Conservation (phyloP, 2,797 vertebrate species). For the Xiphorhynchus erythropygius region DNA sequence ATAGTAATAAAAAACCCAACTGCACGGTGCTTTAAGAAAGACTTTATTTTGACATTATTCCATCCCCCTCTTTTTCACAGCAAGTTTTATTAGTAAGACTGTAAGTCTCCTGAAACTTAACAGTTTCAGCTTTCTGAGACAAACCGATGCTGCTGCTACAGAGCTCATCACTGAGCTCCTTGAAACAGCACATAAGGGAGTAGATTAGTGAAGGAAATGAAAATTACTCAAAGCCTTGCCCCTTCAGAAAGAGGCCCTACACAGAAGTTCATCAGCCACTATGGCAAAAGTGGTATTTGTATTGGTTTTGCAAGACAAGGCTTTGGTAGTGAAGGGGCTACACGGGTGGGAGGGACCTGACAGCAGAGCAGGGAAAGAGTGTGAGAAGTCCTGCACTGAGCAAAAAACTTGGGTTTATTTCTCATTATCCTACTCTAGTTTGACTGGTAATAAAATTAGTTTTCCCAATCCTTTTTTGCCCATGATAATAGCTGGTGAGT, state of each 20-base stretch:
- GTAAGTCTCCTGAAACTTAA: slow-evolving; percentile 21
- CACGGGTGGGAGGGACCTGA: background rate
- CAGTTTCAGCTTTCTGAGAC: background rate
- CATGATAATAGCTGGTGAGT: accelerated
- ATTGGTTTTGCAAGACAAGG: background rate
- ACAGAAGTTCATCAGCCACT: background rate
- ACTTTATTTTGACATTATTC: slow-evolving; percentile 65
- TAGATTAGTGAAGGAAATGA: background rate
- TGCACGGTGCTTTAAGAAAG: slow-evolving; percentile 19
- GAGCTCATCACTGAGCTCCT: background rate
- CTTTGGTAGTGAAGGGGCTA: background rate
- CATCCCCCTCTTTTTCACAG: slow-evolving; percentile 41
- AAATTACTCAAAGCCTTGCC: background rate
- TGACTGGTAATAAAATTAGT: background rate
- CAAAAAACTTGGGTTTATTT: background rate
- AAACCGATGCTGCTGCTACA: background rate
- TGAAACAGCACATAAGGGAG: background rate
- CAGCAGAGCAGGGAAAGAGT: background rate
- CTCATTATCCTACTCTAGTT: background rate
- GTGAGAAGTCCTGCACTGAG: background rate
- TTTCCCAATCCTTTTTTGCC: background rate
- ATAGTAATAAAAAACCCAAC: slow-evolving; percentile 22
- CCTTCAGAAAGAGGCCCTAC: background rate
- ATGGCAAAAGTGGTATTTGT: background rate
- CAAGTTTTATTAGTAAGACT: slow-evolving; percentile 45